phyloP scores from a whole-genome alignment of 2,888 invertebrate species.

The Drosophila greeni region DNA sequence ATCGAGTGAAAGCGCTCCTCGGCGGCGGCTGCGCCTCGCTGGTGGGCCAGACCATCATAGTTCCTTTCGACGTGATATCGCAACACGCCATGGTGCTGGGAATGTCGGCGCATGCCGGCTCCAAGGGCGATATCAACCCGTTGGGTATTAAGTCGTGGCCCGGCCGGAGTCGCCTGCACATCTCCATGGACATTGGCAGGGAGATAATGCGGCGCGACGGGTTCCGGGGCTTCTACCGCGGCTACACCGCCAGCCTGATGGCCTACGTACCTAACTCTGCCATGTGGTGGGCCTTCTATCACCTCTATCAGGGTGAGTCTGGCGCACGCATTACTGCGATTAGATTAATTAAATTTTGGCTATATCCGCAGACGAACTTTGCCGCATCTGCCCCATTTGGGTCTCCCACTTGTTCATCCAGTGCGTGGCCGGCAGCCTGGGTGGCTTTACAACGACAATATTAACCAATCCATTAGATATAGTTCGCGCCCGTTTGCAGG shows the following conservation, averaged over 20 bases:
- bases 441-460: conserved; percentile 94
- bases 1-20: conserved; percentile 84
- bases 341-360: conserved; percentile 22
- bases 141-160: conserved; percentile 85
- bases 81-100: conserved; percentile 98
- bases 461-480: conserved; percentile 98
- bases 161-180: conserved; percentile 82
- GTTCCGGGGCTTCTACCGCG: conserved; percentile 92
- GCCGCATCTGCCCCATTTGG: conserved; percentile 85
- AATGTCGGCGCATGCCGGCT: conserved; percentile 78
- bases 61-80: conserved; percentile 97
- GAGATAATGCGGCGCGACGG: conserved; percentile 91
- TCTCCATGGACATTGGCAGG: conserved; percentile 86
- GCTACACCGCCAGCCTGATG: conserved; percentile 93
- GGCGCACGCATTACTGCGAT: conserved; percentile 1
- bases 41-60: conserved; percentile 96
- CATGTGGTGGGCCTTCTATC: conserved; percentile 98
- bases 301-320: conserved; percentile 90
- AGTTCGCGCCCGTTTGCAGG: conserved; percentile 94
- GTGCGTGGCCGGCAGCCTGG: conserved; percentile 92
- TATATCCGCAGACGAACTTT: conserved; percentile 84
- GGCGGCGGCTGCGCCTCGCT: conserved; percentile 95
- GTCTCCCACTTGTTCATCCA: conserved; percentile 91
- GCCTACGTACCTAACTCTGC: conserved; percentile 98
- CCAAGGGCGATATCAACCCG: conserved; percentile 84